phyloP scores from a whole-genome alignment of 2,888 invertebrate genomes.

The Melieria picta region DNA sequence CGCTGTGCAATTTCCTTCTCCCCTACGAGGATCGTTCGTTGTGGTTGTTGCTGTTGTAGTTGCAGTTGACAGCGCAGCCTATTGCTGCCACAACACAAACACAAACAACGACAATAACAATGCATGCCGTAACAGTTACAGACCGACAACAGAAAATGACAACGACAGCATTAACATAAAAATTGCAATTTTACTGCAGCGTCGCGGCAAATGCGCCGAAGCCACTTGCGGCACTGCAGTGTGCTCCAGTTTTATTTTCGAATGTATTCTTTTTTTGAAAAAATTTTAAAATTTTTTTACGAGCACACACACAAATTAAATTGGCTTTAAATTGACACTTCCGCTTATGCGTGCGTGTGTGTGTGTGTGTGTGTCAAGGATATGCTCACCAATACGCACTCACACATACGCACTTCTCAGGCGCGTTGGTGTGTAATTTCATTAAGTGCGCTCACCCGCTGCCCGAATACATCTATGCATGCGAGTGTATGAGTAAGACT shows the following conservation, averaged over 20 bases:
- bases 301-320: conserved; percentile 51
- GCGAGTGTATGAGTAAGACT: too few species aligned
- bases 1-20: conserved; percentile 20
- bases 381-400: not conserved
- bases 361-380: not conserved
- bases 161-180: conserved; percentile 43
- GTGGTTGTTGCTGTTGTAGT: too few species aligned
- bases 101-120: not conserved
- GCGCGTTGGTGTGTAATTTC: not conserved
- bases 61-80: not conserved
- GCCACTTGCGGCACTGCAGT: not conserved
- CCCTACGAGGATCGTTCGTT: too few species aligned
- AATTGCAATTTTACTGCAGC: conserved; percentile 52
- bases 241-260: not conserved
- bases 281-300: not conserved
- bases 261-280: conserved; percentile 22
- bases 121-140: not conserved
- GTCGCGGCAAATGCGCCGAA: not conserved
- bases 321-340: conserved; percentile 62
- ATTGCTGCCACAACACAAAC: not conserved
- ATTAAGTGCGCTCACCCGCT: not conserved
- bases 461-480: not conserved
- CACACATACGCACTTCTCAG: not conserved
- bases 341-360: conserved; percentile 43
- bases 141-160: conserved; percentile 24